Conservation (phyloP, 2,113 vertebrate genomes). For the Conger conger region DNA sequence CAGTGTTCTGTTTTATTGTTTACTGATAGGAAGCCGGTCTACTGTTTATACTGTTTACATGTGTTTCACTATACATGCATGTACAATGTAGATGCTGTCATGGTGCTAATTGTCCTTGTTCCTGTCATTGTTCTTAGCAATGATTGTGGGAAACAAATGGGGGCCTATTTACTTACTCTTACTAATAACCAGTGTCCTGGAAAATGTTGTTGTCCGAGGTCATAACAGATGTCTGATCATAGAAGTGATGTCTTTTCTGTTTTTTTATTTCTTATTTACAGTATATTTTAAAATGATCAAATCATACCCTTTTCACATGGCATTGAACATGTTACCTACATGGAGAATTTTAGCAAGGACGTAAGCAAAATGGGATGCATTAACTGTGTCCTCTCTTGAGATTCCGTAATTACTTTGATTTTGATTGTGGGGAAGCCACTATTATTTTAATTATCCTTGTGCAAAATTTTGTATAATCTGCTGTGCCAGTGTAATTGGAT, state of each 20-base stretch:
- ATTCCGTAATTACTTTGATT: constrained; percentile 63
- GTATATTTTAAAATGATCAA: too few species aligned
- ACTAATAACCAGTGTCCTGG: not conserved
- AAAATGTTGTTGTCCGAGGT: not conserved
- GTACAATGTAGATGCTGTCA: not conserved
- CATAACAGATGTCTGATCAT: not conserved
- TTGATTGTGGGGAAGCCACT: constrained; percentile 50
- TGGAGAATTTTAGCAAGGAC: constrained; percentile 30
- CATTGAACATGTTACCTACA: constrained; percentile 37
- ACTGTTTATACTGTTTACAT: not conserved
- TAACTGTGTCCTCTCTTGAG: constrained; percentile 47
- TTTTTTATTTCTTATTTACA: not conserved
- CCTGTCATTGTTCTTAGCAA: not conserved
- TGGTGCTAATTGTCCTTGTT: not conserved
- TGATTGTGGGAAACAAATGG: not conserved
- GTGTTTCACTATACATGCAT: not conserved
- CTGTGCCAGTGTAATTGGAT: constrained; percentile 68
- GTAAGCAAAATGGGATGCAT: constrained; percentile 45
- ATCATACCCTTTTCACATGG: constrained; percentile 12
- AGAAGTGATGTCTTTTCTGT: not conserved
- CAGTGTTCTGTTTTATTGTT: not conserved
- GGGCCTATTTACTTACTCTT: not conserved
- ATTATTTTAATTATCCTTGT: constrained; percentile 71
- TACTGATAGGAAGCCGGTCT: not conserved
- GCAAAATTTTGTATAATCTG: constrained; percentile 70